Conservation (phyloP, 2,888 invertebrate genomes). For the Eutolmus rufibarbis region DNA sequence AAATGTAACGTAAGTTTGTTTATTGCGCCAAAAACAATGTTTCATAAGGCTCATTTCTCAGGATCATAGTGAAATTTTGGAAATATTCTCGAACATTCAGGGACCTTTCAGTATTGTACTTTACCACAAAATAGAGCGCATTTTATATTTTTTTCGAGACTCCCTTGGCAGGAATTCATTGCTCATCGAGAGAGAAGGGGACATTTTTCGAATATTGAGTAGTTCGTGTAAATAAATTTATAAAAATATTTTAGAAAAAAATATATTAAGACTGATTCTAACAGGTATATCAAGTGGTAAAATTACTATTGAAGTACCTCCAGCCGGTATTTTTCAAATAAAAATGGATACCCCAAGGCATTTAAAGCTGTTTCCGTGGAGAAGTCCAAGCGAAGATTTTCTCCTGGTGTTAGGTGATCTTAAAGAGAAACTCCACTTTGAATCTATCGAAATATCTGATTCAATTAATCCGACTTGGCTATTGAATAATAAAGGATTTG, state of each 20-base stretch:
- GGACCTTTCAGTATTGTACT: slow-evolving; percentile 89
- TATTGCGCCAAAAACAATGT: background rate
- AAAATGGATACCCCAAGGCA: slow-evolving; percentile 46
- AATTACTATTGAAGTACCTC: slow-evolving; percentile 69
- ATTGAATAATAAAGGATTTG: background rate
- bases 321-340: slow-evolving; percentile 67
- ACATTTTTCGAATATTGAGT: slow-evolving; percentile 63
- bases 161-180: slow-evolving; percentile 85
- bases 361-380: slow-evolving; percentile 60
- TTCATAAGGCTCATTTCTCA: slow-evolving; percentile 43
- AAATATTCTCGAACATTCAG: slow-evolving; percentile 68
- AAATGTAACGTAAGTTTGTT: slow-evolving; percentile 47
- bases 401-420: slow-evolving; percentile 7
- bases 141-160: slow-evolving; percentile 85
- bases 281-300: slow-evolving; percentile 52
- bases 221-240: slow-evolving; percentile 62
- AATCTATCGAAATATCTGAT: slow-evolving; percentile 43
- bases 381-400: slow-evolving; percentile 32
- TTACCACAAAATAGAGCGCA: slow-evolving; percentile 67
- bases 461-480: slow-evolving; percentile 50
- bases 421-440: slow-evolving; percentile 42
- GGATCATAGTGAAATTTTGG: slow-evolving; percentile 53
- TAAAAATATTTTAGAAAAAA: background rate
- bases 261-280: background rate
- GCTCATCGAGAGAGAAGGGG: slow-evolving; percentile 66